Conservation (phyloP, 2,113 vertebrate species). For the Myotis davidii region DNA sequence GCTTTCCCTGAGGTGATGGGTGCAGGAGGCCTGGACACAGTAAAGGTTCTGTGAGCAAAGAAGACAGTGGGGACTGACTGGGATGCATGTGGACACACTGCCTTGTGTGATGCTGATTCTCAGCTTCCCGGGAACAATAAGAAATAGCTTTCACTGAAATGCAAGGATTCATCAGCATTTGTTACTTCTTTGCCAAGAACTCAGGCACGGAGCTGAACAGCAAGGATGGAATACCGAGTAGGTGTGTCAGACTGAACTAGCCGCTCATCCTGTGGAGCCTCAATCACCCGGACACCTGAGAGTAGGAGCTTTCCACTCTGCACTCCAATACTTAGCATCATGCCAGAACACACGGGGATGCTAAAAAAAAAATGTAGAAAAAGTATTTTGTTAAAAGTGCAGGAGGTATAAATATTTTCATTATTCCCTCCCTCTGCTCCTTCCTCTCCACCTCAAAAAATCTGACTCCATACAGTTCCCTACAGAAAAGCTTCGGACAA, state of each 20-base stretch:
- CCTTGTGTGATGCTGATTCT: not conserved
- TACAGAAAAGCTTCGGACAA: not conserved
- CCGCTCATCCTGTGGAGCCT: not conserved
- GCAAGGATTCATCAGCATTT: not conserved
- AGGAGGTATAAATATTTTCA: slow-evolving; percentile 1
- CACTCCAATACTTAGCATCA: not conserved
- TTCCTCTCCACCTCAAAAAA: not conserved
- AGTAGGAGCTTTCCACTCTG: not conserved
- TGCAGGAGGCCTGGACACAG: not conserved
- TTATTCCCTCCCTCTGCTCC: not conserved
- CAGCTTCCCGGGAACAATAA: not conserved
- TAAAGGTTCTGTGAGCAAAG: not conserved
- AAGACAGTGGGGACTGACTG: not conserved
- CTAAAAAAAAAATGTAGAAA: not conserved
- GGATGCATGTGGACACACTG: not conserved
- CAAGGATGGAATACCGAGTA: not conserved
- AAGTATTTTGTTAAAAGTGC: slow-evolving; percentile 29
- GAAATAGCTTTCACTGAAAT: slow-evolving; percentile 10
- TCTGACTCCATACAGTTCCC: not conserved
- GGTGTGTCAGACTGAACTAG: not conserved
- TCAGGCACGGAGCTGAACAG: not conserved
- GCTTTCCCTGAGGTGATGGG: not conserved
- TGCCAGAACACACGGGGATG: not conserved
- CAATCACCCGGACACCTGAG: not conserved
- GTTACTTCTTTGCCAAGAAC: slow-evolving; percentile 19